phyloP scores from a whole-genome alignment of 2,113 vertebrate species.

The Pseudorhombus dupliciocellatus region DNA sequence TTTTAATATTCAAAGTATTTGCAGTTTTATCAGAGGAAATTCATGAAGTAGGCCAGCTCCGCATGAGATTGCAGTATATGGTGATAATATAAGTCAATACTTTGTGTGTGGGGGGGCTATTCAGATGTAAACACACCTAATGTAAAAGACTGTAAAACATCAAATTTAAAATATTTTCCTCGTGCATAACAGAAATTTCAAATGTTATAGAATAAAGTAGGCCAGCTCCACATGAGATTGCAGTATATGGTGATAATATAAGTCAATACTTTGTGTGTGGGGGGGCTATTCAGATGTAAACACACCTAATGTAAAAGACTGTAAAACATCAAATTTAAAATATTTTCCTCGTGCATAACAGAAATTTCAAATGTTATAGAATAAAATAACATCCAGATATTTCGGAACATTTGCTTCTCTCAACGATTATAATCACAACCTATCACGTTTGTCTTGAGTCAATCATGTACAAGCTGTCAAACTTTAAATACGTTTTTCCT shows the following conservation, averaged over 20 bases:
- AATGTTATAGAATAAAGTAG: no score
- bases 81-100: constrained; percentile 17
- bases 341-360: not conserved
- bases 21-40: constrained; percentile 58
- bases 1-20: constrained; percentile 68
- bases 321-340: not conserved
- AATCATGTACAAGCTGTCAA: not conserved
- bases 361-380: no score
- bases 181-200: no score
- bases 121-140: no score
- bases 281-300: not conserved
- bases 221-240: constrained; percentile 56
- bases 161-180: not conserved
- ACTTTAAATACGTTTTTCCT: not conserved
- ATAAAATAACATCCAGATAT: no score
- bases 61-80: constrained; percentile 45
- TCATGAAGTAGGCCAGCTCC: constrained; percentile 61
- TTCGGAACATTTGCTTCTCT: no score
- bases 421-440: no score
- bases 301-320: not conserved
- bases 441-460: not conserved
- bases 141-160: not conserved
- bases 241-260: constrained; percentile 31
- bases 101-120: not conserved
- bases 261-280: not conserved